phyloP scores from a whole-genome alignment of 2,888 invertebrate species.

The Acanthococcus lagerstroemiae region DNA sequence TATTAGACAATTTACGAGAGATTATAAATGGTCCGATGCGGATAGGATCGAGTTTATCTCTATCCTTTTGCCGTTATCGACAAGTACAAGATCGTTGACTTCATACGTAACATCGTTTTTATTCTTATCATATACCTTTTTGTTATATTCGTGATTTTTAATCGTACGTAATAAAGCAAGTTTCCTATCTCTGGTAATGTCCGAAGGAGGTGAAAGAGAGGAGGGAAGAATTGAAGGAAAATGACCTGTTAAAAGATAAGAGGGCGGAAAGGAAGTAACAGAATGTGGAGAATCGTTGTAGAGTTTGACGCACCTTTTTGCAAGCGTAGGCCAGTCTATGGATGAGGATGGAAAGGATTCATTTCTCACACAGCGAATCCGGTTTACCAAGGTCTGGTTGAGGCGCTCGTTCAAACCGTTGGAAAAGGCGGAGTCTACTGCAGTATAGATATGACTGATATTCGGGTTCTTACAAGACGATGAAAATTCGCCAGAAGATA shows the following conservation, averaged over 20 bases:
- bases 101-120: not conserved
- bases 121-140: not conserved
- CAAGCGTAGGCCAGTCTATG: not conserved
- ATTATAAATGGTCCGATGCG: not conserved
- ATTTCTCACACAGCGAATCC: not conserved
- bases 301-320: not conserved
- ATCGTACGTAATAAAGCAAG: not conserved
- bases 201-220: not conserved
- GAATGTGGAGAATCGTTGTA: not conserved
- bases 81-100: not conserved
- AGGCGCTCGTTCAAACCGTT: not conserved
- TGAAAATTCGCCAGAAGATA: not conserved
- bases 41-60: not conserved
- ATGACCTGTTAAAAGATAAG: not conserved
- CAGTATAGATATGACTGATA: not conserved
- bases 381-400: not conserved
- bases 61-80: not conserved
- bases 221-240: not conserved
- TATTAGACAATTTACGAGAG: not conserved
- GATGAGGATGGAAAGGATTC: not conserved
- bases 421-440: not conserved
- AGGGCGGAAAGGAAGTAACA: not conserved
- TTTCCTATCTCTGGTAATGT: not conserved
- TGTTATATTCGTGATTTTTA: not conserved
- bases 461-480: not conserved